Percentiles rank a stretch among this genome's conserved stretches.
These are phyloP conservation scores for Rhopalosiphum maidis DNA, from an alignment of 1,140 invertebrate species.

Conservation along the genomic window DNA sequence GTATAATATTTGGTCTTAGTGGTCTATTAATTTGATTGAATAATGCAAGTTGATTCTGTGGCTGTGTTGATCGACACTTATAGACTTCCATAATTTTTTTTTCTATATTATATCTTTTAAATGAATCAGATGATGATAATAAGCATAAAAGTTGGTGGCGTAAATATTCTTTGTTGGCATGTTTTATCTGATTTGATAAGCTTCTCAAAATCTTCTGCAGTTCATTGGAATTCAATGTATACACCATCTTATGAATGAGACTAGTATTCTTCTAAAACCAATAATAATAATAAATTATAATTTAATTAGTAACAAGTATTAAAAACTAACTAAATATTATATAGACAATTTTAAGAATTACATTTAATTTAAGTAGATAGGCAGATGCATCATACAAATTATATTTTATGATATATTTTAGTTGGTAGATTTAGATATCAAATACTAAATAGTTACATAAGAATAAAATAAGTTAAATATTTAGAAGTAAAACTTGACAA, in stretches of 20 bases:
- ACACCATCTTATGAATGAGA: conserved; percentile 24
- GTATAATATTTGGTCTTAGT: neutral
- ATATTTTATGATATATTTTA: too few relatives aligned
- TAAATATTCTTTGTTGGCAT: conserved; percentile 14
- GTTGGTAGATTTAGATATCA: too few relatives aligned
- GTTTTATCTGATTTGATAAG: neutral
- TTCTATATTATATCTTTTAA: neutral
- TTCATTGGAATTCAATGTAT: conserved; percentile 16
- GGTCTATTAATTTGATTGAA: too few relatives aligned
- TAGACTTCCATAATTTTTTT: conserved; percentile 32
- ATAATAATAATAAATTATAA: neutral
- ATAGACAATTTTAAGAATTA: too few relatives aligned
- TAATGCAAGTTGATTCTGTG: neutral
- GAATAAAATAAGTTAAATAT: too few relatives aligned
- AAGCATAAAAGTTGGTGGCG: conserved; percentile 23
- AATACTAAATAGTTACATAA: too few relatives aligned
- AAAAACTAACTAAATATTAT: too few relatives aligned
- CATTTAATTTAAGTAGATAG: too few relatives aligned
- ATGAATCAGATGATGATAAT: neutral
- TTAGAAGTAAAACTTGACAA: too few relatives aligned
- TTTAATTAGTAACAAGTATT: neutral
- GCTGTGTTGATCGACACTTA: neutral
- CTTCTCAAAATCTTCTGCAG: neutral
- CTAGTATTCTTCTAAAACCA: conserved; percentile 27
- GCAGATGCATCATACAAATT: too few relatives aligned